phyloP scores from a whole-genome alignment of 2,113 vertebrate genomes.

The Pluvianellus socialis region DNA sequence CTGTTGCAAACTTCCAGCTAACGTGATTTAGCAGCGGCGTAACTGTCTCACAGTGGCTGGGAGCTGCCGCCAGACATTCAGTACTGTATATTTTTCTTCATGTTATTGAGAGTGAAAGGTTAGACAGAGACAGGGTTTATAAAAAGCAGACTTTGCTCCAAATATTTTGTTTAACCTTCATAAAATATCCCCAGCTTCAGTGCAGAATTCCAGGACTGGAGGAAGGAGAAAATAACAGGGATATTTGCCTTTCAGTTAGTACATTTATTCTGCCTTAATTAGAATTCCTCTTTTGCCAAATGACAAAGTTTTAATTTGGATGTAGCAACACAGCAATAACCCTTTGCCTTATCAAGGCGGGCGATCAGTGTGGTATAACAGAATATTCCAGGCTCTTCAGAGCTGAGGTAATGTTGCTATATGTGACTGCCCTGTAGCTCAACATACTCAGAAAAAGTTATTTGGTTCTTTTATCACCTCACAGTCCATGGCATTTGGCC shows the following conservation, averaged over 20 bases:
- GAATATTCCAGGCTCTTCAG: neutral
- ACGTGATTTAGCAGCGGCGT: neutral
- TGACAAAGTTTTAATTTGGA: neutral
- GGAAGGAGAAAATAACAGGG: neutral
- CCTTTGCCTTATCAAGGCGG: neutral
- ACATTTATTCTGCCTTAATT: neutral
- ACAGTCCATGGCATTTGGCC: neutral
- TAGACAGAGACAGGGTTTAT: conserved; percentile 34
- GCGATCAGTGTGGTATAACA: neutral
- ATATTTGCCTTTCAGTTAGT: neutral
- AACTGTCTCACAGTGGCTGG: conserved; percentile 22
- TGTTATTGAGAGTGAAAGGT: conserved; percentile 21
- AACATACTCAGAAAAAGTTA: neutral
- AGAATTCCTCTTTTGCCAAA: neutral
- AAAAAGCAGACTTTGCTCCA: conserved; percentile 45
- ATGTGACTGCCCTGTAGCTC: neutral
- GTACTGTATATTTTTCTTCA: conserved; percentile 47
- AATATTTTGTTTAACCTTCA: conserved; percentile 50
- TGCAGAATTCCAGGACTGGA: neutral
- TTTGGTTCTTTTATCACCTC: neutral
- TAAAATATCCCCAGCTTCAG: conserved; percentile 19
- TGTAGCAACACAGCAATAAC: neutral
- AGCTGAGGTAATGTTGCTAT: neutral
- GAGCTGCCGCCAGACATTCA: conserved; percentile 23
- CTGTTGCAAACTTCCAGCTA: neutral